These are phyloP conservation scores for Carabus problematicus DNA, from an alignment of 2,888 invertebrate species.

Conservation along the genomic window DNA sequence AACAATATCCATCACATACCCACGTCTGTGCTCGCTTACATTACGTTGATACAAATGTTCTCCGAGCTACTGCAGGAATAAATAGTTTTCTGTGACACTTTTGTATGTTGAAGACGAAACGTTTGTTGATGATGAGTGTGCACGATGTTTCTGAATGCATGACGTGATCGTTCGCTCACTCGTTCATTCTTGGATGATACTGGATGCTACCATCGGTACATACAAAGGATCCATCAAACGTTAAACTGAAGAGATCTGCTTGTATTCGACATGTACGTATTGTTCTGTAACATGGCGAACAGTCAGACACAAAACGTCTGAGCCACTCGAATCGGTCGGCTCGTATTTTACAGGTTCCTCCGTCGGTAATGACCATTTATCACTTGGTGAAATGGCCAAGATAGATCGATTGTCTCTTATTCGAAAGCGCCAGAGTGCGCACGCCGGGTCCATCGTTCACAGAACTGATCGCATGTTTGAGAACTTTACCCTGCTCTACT, in stretches of 20 bases:
- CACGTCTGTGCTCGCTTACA: no score
- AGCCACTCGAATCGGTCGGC: conserved; percentile 39
- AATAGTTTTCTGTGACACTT: no score
- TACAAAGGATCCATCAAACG: conserved; percentile 38
- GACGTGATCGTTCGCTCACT: background rate
- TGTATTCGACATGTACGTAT: conserved; percentile 30
- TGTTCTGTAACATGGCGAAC: conserved; percentile 18
- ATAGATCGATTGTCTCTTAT: conserved; percentile 43
- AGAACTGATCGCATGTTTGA: conserved; percentile 28
- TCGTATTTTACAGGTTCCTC: conserved; percentile 49
- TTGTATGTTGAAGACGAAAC: no score
- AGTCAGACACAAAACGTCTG: conserved; percentile 22
- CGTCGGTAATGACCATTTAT: conserved; percentile 55
- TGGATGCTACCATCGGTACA: background rate
- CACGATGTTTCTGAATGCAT: conserved; percentile 7
- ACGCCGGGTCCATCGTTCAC: conserved; percentile 23
- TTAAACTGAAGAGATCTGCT: conserved; percentile 27
- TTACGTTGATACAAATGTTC: no score
- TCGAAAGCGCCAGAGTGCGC: conserved; percentile 18
- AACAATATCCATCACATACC: no score
- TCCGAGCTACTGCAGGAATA: no score
- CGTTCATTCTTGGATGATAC: no score
- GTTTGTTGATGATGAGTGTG: no score
- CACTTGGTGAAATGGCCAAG: conserved; percentile 50
- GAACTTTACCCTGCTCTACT: background rate